Evolutionary conservation across 1,140 invertebrate species (phyloP).

Genomic region (Brevipalpus yothersi): DNA sequence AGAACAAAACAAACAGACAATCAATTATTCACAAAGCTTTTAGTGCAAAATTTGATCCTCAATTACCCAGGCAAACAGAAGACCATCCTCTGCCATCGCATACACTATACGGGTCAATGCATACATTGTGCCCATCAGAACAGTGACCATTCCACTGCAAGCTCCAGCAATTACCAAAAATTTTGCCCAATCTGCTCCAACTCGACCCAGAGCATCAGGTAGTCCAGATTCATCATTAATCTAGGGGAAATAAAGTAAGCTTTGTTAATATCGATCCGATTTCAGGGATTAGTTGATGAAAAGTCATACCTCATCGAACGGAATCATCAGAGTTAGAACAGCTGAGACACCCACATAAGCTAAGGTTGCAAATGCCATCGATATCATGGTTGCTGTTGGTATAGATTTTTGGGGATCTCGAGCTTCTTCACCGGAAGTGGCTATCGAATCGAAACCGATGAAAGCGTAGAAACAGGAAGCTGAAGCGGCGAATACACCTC

Average conservation of each 20-base stretch:
- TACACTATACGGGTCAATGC: slow-evolving; percentile 36
- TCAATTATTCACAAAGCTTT: slow-evolving; percentile 7
- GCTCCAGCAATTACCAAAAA: slow-evolving; percentile 64
- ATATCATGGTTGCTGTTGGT: slow-evolving; percentile 48
- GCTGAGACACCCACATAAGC: slow-evolving; percentile 54
- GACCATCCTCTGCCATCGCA: slow-evolving; percentile 62
- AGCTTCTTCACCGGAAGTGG: slow-evolving; percentile 57
- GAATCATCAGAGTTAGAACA: slow-evolving; percentile 57
- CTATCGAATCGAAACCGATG: slow-evolving; percentile 60
- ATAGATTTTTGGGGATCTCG: slow-evolving; percentile 48
- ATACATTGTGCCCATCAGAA: slow-evolving; percentile 55
- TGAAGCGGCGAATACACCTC: slow-evolving; percentile 35
- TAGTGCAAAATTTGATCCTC: not conserved
- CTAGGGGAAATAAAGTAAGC: too few species aligned
- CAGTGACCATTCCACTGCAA: slow-evolving; percentile 61
- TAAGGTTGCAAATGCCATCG: slow-evolving; percentile 47
- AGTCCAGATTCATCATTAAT: slow-evolving; percentile 47
- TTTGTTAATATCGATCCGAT: too few species aligned
- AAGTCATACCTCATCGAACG: slow-evolving; percentile 36
- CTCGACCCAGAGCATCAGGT: slow-evolving; percentile 48
- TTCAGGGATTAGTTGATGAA: too few species aligned
- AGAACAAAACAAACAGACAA: slow-evolving; percentile 1
- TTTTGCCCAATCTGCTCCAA: slow-evolving; percentile 42
- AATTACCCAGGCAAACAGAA: not conserved
- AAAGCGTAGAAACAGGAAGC: slow-evolving; percentile 74